Conservation (phyloP, 2,113 vertebrate genomes). For the Phylloscopus trochilus region DNA sequence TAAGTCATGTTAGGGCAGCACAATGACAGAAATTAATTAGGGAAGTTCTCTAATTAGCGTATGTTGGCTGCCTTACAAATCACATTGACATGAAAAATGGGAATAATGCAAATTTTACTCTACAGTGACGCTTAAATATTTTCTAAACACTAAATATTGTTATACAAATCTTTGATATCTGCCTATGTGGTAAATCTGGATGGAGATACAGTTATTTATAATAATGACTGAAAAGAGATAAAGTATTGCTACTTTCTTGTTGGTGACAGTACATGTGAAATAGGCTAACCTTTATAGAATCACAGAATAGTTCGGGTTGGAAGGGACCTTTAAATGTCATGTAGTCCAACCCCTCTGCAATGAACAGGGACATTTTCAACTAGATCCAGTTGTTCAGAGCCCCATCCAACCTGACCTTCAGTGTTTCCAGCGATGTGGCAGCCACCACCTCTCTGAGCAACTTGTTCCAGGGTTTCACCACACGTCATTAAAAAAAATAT, state of each 20-base stretch:
- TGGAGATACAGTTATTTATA: neutral
- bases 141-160: conserved; percentile 27
- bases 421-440: neutral
- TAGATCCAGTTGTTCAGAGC: neutral
- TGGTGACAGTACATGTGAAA: neutral
- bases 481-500: neutral
- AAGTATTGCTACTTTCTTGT: neutral
- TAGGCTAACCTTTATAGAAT: neutral
- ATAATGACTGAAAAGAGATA: neutral
- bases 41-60: conserved; percentile 1
- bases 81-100: conserved; percentile 9
- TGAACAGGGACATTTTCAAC: neutral
- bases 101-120: neutral
- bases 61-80: conserved; percentile 31
- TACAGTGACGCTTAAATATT: conserved; percentile 29
- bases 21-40: conserved; percentile 20
- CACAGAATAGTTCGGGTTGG: neutral
- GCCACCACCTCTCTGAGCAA: neutral
- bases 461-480: neutral
- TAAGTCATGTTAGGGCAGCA: conserved; percentile 16
- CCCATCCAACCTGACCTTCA: neutral
- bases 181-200: neutral
- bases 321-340: neutral
- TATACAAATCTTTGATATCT: neutral
- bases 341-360: neutral